phyloP scores from a whole-genome alignment of 1,140 invertebrate species.

The Paraescarpia echinospica region DNA sequence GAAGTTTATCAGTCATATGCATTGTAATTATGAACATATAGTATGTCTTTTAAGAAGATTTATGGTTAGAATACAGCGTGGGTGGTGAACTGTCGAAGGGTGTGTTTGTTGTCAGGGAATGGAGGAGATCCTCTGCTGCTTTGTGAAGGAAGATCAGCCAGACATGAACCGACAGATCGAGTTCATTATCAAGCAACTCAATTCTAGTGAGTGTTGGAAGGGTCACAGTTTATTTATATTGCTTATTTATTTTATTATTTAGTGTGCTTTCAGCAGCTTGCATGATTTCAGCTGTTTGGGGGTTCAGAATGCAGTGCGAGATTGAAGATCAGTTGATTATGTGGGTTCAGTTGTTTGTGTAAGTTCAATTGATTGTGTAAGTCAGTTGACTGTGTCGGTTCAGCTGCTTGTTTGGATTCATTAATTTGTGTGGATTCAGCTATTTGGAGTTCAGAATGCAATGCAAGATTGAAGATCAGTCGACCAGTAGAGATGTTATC shows the following conservation, averaged over 20 bases:
- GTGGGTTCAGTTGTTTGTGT: too few relatives aligned
- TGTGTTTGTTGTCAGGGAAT: conserved; percentile 42
- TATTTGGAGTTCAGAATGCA: background rate
- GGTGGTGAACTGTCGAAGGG: too few relatives aligned
- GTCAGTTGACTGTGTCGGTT: too few relatives aligned
- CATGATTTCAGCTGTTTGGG: background rate
- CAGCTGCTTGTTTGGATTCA: too few relatives aligned
- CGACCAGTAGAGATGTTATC: background rate
- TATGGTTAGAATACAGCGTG: too few relatives aligned
- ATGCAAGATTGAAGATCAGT: background rate
- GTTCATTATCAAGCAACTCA: conserved; percentile 61
- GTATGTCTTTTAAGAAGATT: too few relatives aligned
- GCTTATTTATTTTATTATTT: too few relatives aligned
- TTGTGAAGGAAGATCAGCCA: conserved; percentile 55
- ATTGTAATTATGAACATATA: background rate
- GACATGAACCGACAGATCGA: conserved; percentile 60
- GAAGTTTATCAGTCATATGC: background rate
- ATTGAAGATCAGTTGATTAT: background rate
- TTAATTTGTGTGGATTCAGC: background rate
- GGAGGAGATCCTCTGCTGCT: conserved; percentile 60
- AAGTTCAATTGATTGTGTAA: too few relatives aligned
- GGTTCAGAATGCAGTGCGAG: background rate
- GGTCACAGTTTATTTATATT: too few relatives aligned
- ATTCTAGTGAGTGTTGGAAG: conserved; percentile 36
- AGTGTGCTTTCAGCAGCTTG: background rate